Evolutionary conservation across 2,113 vertebrate species (phyloP).

Genomic region (Erinaceus europaeus): DNA sequence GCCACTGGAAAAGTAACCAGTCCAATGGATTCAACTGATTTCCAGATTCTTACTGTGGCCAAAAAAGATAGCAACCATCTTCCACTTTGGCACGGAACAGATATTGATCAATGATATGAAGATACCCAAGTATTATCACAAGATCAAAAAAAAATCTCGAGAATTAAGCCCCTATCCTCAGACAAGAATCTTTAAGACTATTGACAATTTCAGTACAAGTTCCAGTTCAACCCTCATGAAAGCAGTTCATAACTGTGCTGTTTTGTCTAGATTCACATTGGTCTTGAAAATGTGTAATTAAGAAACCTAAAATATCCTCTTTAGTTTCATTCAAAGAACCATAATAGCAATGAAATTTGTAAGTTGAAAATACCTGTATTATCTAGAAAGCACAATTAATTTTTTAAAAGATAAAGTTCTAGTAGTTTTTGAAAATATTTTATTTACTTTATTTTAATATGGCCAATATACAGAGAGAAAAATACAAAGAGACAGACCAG

Average conservation of each 20-base stretch:
- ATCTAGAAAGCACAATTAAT: too few species aligned
- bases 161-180: background rate
- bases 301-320: background rate
- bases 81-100: background rate
- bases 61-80: background rate
- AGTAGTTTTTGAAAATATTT: too few species aligned
- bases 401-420: too few species aligned
- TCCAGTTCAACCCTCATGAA: background rate
- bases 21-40: background rate
- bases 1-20: background rate
- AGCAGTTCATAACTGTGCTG: background rate
- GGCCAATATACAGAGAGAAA: too few species aligned
- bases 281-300: background rate
- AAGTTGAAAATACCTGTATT: background rate
- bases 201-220: background rate
- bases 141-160: constrained; percentile 29
- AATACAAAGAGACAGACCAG: too few species aligned
- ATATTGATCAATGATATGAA: background rate
- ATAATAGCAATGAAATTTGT: background rate
- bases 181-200: background rate
- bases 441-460: too few species aligned
- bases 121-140: background rate
- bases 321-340: background rate
- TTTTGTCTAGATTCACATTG: background rate
- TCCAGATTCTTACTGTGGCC: background rate